phyloP scores from a whole-genome alignment of 2,888 invertebrate species.

The Dasypogon diadema region DNA sequence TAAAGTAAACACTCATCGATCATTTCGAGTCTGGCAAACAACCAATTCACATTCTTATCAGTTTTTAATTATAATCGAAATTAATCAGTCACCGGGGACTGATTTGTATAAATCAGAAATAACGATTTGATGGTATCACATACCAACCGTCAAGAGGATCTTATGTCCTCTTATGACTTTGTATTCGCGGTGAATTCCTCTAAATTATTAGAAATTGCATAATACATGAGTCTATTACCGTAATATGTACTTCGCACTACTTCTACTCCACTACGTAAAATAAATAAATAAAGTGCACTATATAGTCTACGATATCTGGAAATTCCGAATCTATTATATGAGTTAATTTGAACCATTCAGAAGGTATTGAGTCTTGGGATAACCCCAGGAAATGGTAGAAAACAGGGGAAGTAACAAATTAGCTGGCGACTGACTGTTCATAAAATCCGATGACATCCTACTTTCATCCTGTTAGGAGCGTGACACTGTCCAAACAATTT shows the following conservation, averaged over 20 bases:
- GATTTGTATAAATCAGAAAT: slow-evolving; percentile 31
- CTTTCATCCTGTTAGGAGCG: slow-evolving; percentile 3
- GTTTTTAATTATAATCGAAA: slow-evolving; percentile 22
- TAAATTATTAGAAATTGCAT: too few species aligned
- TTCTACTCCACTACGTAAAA: too few species aligned
- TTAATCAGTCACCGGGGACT: slow-evolving; percentile 22
- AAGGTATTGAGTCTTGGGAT: neutral
- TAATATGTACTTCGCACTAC: too few species aligned
- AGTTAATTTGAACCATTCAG: neutral
- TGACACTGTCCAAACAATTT: slow-evolving; percentile 22
- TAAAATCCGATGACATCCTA: slow-evolving; percentile 6
- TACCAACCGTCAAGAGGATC: neutral
- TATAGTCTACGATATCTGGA: too few species aligned
- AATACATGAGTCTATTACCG: too few species aligned
- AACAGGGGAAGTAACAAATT: slow-evolving; percentile 15
- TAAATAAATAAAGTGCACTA: too few species aligned
- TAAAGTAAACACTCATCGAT: neutral
- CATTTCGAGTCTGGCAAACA: neutral
- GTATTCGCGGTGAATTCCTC: too few species aligned
- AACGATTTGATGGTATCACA: slow-evolving; percentile 8
- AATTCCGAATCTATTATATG: neutral
- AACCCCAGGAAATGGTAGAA: neutral
- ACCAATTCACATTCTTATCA: slow-evolving; percentile 21
- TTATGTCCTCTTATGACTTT: neutral
- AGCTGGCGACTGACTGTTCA: slow-evolving; percentile 30